A percentile compares a stretch with the other conserved stretches of the same genome.
Conservation (phyloP, 2,797 vertebrate species). For the Tangara arthus region DNA sequence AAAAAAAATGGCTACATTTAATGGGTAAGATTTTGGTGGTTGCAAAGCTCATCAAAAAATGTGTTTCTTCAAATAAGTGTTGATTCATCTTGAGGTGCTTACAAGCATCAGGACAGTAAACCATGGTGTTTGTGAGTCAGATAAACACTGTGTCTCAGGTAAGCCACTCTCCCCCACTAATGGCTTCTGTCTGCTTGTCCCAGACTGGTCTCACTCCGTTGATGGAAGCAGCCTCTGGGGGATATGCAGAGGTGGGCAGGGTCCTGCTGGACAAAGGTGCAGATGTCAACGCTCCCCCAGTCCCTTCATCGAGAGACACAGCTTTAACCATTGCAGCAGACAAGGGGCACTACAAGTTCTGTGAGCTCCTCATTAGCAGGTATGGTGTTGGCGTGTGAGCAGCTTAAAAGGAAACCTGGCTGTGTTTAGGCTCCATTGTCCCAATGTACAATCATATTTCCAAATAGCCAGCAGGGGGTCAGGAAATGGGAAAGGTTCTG, state of each 20-base stretch:
- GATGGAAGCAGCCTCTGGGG: constrained; percentile 84
- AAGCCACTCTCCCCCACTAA: not conserved
- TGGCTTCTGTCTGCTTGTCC: not conserved
- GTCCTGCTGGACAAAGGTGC: constrained; percentile 84
- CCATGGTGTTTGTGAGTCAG: not conserved
- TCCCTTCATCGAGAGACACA: constrained; percentile 83
- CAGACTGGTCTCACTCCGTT: constrained; percentile 82
- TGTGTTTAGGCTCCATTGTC: not conserved
- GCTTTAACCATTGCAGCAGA: constrained; percentile 84
- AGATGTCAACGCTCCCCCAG: constrained; percentile 82
- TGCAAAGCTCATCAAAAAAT: not conserved
- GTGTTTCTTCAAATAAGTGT: not conserved
- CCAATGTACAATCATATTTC: accelerated
- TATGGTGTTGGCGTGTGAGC: constrained; percentile 1
- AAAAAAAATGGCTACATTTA: not conserved
- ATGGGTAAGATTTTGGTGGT: not conserved
- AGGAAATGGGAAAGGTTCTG: not conserved
- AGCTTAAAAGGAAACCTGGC: accelerated
- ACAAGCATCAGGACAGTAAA: accelerated
- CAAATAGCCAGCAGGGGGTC: accelerated
- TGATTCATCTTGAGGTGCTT: not conserved
- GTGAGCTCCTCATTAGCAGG: constrained; percentile 84
- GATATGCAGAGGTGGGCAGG: constrained; percentile 81
- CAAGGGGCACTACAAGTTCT: constrained; percentile 85
- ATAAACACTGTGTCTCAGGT: not conserved